phyloP scores from a whole-genome alignment of 2,113 vertebrate species.

The Seriola rivoliana region DNA sequence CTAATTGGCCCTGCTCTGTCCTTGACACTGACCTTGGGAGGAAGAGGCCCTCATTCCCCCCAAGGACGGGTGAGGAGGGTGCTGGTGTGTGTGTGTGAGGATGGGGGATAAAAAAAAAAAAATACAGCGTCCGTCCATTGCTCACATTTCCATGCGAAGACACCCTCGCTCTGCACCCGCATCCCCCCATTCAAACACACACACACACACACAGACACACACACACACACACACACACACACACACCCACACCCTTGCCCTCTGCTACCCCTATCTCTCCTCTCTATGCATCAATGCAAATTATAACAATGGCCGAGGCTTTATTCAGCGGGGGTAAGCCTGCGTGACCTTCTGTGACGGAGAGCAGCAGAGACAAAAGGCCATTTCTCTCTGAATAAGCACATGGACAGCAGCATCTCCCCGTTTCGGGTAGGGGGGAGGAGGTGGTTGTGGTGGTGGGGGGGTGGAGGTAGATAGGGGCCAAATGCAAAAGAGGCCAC shows the following conservation, averaged over 20 bases:
- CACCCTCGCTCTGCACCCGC: slow-evolving; percentile 66
- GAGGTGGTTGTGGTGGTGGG: neutral
- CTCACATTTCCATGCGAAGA: slow-evolving; percentile 82
- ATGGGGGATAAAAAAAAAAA: slow-evolving; percentile 51
- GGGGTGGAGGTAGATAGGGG: slow-evolving; percentile 29
- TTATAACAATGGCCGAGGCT: slow-evolving; percentile 85
- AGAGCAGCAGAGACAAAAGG: slow-evolving; percentile 83
- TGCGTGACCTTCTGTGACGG: slow-evolving; percentile 85
- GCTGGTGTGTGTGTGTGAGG: slow-evolving; percentile 1
- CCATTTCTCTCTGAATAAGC: slow-evolving; percentile 81
- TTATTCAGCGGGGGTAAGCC: slow-evolving; percentile 83
- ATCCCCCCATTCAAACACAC: slow-evolving; percentile 22
- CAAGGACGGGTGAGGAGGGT: slow-evolving; percentile 64
- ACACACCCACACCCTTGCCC: slow-evolving; percentile 30
- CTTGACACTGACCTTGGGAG: slow-evolving; percentile 91
- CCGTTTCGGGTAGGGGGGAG: slow-evolving; percentile 29
- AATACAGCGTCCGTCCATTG: slow-evolving; percentile 86
- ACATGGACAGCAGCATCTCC: slow-evolving; percentile 76
- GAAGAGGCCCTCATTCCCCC: slow-evolving; percentile 87
- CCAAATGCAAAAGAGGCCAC: slow-evolving; percentile 68
- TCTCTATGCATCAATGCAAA: slow-evolving; percentile 87
- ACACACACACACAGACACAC: slow-evolving; percentile 17
- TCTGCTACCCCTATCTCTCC: slow-evolving; percentile 65
- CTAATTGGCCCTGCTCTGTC: slow-evolving; percentile 90
- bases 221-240: slow-evolving; percentile 35